Evolutionary conservation across 2,888 invertebrate genomes (phyloP).

Genomic region (Drosophila ezoana): DNA sequence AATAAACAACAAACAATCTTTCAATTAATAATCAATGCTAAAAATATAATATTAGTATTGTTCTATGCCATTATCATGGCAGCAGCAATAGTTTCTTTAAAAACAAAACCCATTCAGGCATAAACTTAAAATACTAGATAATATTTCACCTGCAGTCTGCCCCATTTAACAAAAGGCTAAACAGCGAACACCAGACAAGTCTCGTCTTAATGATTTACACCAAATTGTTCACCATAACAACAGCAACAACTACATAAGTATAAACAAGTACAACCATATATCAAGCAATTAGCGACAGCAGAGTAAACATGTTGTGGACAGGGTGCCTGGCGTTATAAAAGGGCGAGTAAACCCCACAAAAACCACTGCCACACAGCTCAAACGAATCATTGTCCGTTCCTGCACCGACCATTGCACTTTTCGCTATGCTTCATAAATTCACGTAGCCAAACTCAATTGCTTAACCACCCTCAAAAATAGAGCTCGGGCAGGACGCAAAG

Average conservation of each 20-base stretch:
- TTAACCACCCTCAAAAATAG: conserved; percentile 53
- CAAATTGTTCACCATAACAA: conserved; percentile 64
- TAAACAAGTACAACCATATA: conserved; percentile 56
- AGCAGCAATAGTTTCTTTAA: no score
- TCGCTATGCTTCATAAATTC: conserved; percentile 71
- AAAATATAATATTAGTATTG: no score
- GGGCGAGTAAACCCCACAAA: conserved; percentile 16
- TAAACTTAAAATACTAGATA: neutral
- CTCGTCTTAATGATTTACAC: conserved; percentile 42
- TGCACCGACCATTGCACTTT: conserved; percentile 64
- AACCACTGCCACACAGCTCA: conserved; percentile 31
- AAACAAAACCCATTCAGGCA: neutral
- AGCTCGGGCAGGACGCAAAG: neutral
- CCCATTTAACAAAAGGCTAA: conserved; percentile 37
- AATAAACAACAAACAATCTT: no score
- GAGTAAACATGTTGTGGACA: conserved; percentile 58
- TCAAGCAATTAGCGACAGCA: conserved; percentile 75
- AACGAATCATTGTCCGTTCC: conserved; percentile 29
- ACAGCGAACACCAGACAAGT: conserved; percentile 34
- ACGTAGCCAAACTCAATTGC: conserved; percentile 60
- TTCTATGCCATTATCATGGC: no score
- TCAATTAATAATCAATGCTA: no score
- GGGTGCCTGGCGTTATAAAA: conserved; percentile 4
- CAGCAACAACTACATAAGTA: conserved; percentile 29
- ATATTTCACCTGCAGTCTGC: conserved; percentile 37